Conservation (phyloP, 1,140 invertebrate species). For the Drosophila quadrilineata region DNA sequence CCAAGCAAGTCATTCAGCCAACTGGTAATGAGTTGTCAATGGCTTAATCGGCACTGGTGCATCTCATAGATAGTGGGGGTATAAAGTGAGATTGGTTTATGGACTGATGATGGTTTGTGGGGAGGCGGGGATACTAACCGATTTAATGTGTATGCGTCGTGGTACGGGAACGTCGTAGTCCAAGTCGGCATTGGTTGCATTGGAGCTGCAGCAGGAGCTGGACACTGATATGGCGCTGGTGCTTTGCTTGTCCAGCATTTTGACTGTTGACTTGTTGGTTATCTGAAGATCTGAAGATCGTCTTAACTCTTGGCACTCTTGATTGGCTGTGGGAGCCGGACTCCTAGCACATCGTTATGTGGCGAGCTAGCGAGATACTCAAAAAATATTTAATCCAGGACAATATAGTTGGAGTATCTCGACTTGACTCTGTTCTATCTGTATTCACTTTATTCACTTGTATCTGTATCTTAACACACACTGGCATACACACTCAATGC, state of each 20-base stretch:
- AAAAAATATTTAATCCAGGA: conserved; percentile 81
- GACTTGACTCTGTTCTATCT: conserved; percentile 31
- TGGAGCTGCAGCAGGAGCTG: conserved; percentile 66
- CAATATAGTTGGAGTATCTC: conserved; percentile 80
- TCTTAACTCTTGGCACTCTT: not conserved
- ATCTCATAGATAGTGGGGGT: conserved; percentile 18
- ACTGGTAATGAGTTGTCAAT: conserved; percentile 45
- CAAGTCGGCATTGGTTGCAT: conserved; percentile 60
- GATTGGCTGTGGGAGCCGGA: not conserved
- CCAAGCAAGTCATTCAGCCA: not conserved
- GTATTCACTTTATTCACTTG: conserved; percentile 40
- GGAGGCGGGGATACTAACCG: conserved; percentile 75
- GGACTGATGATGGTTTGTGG: too few relatives aligned
- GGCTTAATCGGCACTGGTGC: conserved; percentile 43
- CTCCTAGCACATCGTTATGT: conserved; percentile 37
- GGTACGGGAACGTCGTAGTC: conserved; percentile 76
- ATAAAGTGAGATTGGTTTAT: conserved; percentile 54
- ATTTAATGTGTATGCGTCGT: conserved; percentile 68
- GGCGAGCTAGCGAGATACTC: conserved; percentile 50
- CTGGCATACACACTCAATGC: too few relatives aligned
- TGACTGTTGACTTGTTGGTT: not conserved
- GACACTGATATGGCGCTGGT: conserved; percentile 48
- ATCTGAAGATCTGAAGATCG: not conserved
- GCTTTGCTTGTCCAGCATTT: conserved; percentile 68
- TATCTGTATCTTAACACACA: conserved; percentile 36